Percentiles rank a stretch among this genome's conserved stretches.
These are phyloP conservation scores for Paedocypris micromegethes DNA, from an alignment of 2,797 vertebrate genomes.

Conservation along the genomic window DNA sequence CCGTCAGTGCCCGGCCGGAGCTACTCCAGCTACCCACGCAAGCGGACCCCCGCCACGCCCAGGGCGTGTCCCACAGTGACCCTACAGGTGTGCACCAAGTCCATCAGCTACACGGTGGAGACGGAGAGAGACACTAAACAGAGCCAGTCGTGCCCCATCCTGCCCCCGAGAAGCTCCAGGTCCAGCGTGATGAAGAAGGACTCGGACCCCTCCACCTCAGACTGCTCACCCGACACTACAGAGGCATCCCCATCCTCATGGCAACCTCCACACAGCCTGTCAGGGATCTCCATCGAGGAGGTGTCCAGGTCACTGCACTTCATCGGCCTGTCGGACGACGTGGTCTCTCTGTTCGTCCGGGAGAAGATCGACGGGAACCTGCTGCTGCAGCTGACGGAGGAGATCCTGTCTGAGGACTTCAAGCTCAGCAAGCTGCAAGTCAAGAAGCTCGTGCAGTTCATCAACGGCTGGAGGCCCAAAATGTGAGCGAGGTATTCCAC, in stretches of 20 bases:
- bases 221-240: conserved; percentile 58
- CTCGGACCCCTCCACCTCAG: conserved; percentile 51
- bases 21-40: conserved; percentile 92
- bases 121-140: conserved; percentile 81
- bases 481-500: conserved; percentile 72
- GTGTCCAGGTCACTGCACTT: conserved; percentile 91
- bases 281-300: conserved; percentile 88
- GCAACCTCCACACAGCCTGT: conserved; percentile 71
- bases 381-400: conserved; percentile 91
- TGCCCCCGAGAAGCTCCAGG: conserved; percentile 87
- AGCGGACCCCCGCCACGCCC: conserved; percentile 80
- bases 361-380: conserved; percentile 97
- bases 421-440: conserved; percentile 95
- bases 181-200: conserved; percentile 61
- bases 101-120: conserved; percentile 85
- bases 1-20: conserved; percentile 78
- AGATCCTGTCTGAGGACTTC: conserved; percentile 96
- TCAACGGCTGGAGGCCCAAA: conserved; percentile 95
- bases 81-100: conserved; percentile 76
- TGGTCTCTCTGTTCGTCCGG: conserved; percentile 81
- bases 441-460: conserved; percentile 98
- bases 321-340: conserved; percentile 89
- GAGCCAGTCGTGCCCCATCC: conserved; percentile 87
- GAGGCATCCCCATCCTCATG: conserved; percentile 61
- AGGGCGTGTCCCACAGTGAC: conserved; percentile 75